These are phyloP conservation scores for Ginglymostoma cirratum DNA, from an alignment of 2,113 vertebrate species.

Conservation along the genomic window DNA sequence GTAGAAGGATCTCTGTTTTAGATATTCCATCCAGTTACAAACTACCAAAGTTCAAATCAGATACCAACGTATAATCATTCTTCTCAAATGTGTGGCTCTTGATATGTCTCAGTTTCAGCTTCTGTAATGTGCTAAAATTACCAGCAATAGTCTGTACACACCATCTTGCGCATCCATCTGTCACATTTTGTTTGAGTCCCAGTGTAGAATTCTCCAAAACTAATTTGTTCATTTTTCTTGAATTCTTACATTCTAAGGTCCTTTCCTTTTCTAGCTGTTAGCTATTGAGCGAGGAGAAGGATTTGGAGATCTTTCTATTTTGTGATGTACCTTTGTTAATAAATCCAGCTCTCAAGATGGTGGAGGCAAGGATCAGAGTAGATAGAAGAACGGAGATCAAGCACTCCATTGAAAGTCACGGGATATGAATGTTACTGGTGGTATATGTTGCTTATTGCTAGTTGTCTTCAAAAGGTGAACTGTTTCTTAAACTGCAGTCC, in stretches of 20 bases:
- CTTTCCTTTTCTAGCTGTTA: not conserved
- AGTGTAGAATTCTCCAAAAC: not conserved
- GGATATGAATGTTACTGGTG: not conserved
- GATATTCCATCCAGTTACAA: not conserved
- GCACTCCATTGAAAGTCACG: not conserved
- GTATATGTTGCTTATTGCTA: not conserved
- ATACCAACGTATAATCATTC: not conserved
- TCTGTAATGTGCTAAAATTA: not conserved
- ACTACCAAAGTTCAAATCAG: not conserved
- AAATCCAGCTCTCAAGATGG: not conserved
- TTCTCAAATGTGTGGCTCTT: not conserved
- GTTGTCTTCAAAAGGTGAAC: not conserved
- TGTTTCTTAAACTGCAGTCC: not conserved
- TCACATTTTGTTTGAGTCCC: not conserved
- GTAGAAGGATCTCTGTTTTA: not conserved
- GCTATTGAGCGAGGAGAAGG: not conserved
- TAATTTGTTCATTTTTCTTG: not conserved
- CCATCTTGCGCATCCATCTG: not conserved
- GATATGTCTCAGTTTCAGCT: not conserved
- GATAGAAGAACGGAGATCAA: not conserved
- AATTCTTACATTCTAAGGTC: not conserved
- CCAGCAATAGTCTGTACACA: too few species aligned
- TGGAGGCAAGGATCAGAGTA: not conserved
- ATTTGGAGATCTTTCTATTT: not conserved
- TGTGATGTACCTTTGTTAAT: not conserved